Percentiles rank a stretch among this genome's conserved stretches.
Conservation (phyloP, 2,797 vertebrate genomes). For the Falco concolor region DNA sequence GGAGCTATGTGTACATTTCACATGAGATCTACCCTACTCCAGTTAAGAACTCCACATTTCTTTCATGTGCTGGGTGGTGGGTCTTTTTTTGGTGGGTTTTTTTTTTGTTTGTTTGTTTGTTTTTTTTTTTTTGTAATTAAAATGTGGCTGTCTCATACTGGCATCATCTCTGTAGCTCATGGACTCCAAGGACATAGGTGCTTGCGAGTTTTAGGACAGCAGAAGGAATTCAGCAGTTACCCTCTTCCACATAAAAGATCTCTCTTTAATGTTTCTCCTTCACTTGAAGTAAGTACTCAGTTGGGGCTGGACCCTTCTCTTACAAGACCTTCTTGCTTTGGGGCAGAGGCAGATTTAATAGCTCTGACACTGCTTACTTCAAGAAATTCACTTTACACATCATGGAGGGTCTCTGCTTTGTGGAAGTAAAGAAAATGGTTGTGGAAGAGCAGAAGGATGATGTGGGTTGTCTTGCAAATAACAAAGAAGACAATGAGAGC, state of each 20-base stretch:
- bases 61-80: not conserved
- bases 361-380: not conserved
- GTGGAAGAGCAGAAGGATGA: not conserved
- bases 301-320: not conserved
- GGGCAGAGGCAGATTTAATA: not conserved
- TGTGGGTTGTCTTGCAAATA: not conserved
- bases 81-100: no score
- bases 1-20: not conserved
- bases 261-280: not conserved
- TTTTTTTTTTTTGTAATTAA: not conserved
- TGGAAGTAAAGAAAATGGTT: not conserved
- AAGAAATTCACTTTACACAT: not conserved
- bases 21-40: not conserved
- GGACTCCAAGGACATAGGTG: not conserved
- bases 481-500: not conserved
- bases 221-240: not conserved
- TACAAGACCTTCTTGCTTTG: not conserved
- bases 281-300: not conserved
- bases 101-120: not conserved
- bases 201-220: not conserved
- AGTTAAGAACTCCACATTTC: not conserved
- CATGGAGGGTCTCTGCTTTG: not conserved
- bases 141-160: not conserved
- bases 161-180: not conserved
- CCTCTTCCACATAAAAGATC: not conserved